A percentile compares a stretch with the other conserved stretches of the same genome.
Evolutionary conservation across 2,888 invertebrate species (phyloP).

Genomic region (Coecobrya sp.): DNA sequence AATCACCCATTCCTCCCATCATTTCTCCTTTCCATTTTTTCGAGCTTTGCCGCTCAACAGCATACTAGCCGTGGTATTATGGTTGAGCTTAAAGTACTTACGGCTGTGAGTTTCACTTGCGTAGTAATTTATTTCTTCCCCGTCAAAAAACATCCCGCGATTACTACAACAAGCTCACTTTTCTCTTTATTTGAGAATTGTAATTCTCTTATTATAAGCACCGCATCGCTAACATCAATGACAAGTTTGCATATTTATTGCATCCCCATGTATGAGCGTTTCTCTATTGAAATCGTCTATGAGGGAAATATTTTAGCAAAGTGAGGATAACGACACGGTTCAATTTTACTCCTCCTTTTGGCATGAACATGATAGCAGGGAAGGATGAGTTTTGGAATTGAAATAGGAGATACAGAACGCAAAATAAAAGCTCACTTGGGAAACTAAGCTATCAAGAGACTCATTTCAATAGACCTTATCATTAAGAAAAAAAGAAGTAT

Average conservation of each 20-base stretch:
- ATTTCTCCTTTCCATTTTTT: conserved; percentile 29
- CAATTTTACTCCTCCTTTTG: conserved; percentile 11
- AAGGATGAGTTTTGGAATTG: conserved; percentile 33
- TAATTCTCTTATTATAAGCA: conserved; percentile 13
- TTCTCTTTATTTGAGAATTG: not conserved
- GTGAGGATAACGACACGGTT: not conserved
- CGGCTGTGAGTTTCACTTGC: conserved; percentile 24
- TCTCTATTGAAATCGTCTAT: not conserved
- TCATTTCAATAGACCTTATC: conserved; percentile 72
- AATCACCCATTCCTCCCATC: conserved; percentile 58
- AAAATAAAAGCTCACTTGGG: conserved; percentile 64
- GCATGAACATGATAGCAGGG: not conserved
- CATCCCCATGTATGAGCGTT: not conserved
- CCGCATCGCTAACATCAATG: conserved; percentile 5
- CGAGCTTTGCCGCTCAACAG: not conserved
- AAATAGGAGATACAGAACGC: conserved; percentile 47
- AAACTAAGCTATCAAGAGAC: conserved; percentile 63
- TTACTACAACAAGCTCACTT: conserved; percentile 43
- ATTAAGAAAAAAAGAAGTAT: conserved; percentile 45
- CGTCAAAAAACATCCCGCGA: conserved; percentile 63
- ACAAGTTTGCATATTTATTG: conserved; percentile 16
- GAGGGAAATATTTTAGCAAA: not conserved
- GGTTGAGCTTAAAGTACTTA: conserved; percentile 30
- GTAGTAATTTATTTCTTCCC: conserved; percentile 70
- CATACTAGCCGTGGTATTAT: not conserved